Percentiles rank a stretch among this genome's conserved stretches.
Conservation (phyloP, 1,140 invertebrate species). For the Caenorhabditis remanei region DNA sequence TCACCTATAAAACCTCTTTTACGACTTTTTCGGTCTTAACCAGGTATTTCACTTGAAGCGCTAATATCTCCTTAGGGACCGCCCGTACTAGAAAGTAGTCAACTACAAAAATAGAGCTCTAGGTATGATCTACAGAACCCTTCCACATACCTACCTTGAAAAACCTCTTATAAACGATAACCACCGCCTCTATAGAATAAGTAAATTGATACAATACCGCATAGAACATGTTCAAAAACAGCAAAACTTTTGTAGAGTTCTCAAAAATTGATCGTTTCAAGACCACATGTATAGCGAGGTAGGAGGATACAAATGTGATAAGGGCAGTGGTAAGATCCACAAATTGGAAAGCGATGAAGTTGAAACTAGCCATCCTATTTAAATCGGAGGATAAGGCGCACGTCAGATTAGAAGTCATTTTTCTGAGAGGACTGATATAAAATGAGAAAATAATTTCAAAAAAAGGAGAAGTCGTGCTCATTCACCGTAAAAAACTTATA, state of each 20-base stretch:
- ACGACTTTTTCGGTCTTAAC: no score
- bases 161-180: not conserved
- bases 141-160: not conserved
- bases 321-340: not conserved
- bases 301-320: not conserved
- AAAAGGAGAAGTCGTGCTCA: no score
- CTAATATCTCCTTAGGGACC: no score
- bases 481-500: no score
- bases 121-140: no score
- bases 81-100: no score
- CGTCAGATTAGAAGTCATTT: not conserved
- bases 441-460: no score
- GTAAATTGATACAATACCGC: not conserved
- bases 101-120: no score
- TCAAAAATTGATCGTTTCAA: conserved; percentile 2
- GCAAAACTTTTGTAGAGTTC: not conserved
- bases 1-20: no score
- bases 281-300: not conserved
- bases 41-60: no score
- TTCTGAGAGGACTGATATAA: not conserved
- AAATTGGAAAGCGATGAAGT: not conserved
- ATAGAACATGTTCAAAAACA: conserved; percentile 1
- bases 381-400: not conserved
- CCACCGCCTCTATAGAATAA: not conserved
- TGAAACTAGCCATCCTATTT: not conserved